A percentile compares a stretch with the other conserved stretches of the same genome.
phyloP scores from a whole-genome alignment of 2,888 invertebrate species.

The Girardia tigrina region DNA sequence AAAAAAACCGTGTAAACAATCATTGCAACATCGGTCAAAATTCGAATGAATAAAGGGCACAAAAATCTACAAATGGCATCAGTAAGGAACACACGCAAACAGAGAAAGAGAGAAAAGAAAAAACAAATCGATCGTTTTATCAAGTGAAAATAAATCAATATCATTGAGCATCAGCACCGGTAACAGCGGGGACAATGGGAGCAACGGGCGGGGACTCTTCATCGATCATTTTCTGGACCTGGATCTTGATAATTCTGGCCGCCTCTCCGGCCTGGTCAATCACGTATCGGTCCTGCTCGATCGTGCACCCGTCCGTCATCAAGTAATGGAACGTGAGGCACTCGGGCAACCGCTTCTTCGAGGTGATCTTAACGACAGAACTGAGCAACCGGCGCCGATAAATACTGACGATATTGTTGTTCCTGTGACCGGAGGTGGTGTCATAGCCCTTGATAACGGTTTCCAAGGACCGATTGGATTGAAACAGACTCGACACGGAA shows the following conservation, averaged over 20 bases:
- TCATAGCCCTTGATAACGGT: neutral
- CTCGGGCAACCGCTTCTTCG: conserved; percentile 82
- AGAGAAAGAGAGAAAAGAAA: too few species aligned
- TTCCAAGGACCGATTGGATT: neutral
- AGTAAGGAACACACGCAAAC: too few species aligned
- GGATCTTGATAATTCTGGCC: conserved; percentile 73
- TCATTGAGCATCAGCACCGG: too few species aligned
- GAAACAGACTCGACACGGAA: neutral
- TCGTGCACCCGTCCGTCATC: conserved; percentile 48
- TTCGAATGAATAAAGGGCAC: too few species aligned
- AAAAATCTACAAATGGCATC: too few species aligned
- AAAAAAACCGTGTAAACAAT: too few species aligned
- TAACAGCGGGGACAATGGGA: too few species aligned
- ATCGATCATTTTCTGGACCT: conserved; percentile 59
- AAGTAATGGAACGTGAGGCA: conserved; percentile 93
- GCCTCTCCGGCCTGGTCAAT: conserved; percentile 80
- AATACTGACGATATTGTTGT: conserved; percentile 65
- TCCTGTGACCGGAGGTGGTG: conserved; percentile 59
- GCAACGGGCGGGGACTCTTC: too few species aligned
- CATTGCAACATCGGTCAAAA: too few species aligned
- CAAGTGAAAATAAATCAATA: too few species aligned
- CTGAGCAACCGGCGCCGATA: conserved; percentile 73
- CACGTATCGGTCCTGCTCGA: conserved; percentile 74
- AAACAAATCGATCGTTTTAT: too few species aligned
- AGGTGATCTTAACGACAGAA: conserved; percentile 87